A percentile compares a stretch with the other conserved stretches of the same genome.
These are phyloP conservation scores for Orthonevra nobilis DNA, from an alignment of 2,888 invertebrate genomes.

Conservation along the genomic window DNA sequence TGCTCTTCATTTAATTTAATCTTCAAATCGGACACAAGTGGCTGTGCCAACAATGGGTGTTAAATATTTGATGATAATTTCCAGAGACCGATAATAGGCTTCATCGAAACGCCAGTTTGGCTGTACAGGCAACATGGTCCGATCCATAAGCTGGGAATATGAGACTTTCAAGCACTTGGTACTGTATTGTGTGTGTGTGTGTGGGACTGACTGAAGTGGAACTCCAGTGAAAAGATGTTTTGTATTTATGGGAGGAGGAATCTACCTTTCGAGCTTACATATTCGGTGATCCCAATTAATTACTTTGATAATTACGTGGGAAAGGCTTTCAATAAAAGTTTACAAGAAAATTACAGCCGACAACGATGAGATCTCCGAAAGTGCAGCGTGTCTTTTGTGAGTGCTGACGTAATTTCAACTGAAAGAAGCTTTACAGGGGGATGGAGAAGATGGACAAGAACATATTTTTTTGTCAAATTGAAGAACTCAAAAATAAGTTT, in stretches of 20 bases:
- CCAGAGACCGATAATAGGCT: conserved; percentile 41
- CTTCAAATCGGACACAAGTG: conserved; percentile 48
- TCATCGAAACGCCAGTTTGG: conserved; percentile 39
- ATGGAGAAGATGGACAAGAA: too few relatives aligned
- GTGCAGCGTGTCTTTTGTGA: neutral
- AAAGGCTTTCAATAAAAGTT: conserved; percentile 5
- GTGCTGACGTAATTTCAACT: too few relatives aligned
- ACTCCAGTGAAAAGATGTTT: conserved; percentile 3
- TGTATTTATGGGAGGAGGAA: neutral
- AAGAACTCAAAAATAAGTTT: too few relatives aligned
- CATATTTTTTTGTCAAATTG: too few relatives aligned
- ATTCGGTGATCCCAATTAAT: conserved; percentile 36
- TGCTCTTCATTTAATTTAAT: conserved; percentile 46
- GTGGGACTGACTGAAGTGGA: conserved; percentile 3
- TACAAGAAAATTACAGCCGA: neutral
- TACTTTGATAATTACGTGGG: conserved; percentile 14
- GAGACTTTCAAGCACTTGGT: neutral
- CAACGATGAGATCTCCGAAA: neutral
- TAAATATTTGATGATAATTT: conserved; percentile 58
- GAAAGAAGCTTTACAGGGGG: too few relatives aligned
- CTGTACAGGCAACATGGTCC: conserved; percentile 42
- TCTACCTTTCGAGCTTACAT: neutral
- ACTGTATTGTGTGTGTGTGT: neutral
- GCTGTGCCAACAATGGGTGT: conserved; percentile 47
- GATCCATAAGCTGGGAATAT: too few relatives aligned